Evolutionary conservation across 2,797 vertebrate genomes (phyloP).

Genomic region (Amniataba percoides): DNA sequence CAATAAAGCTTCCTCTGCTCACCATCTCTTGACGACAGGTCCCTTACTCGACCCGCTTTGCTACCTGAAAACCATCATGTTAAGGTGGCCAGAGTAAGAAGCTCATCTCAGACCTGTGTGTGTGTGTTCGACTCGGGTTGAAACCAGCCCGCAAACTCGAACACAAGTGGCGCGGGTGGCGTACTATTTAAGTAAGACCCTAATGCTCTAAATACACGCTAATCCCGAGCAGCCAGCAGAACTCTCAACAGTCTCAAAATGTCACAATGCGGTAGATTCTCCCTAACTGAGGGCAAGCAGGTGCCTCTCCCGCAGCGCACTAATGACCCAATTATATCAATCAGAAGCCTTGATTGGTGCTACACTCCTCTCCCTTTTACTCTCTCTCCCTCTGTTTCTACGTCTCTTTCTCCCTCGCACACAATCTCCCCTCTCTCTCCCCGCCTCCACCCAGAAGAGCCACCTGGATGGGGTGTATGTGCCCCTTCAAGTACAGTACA

Average conservation of each 20-base stretch:
- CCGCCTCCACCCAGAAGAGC: slow-evolving; percentile 47
- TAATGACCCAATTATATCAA: slow-evolving; percentile 89
- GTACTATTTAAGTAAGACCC: slow-evolving; percentile 72
- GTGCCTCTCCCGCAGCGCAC: slow-evolving; percentile 84
- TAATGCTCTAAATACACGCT: slow-evolving; percentile 75
- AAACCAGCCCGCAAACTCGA: slow-evolving; percentile 42
- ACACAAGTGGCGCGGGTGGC: slow-evolving; percentile 47
- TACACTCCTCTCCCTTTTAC: slow-evolving; percentile 73
- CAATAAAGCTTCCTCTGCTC: slow-evolving; percentile 3
- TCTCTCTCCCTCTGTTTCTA: slow-evolving; percentile 41
- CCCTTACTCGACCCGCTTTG: slow-evolving; percentile 20
- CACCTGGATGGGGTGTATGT: slow-evolving; percentile 78
- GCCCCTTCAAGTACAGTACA: slow-evolving; percentile 74
- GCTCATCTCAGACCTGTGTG: too few relatives aligned
- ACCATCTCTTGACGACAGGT: not conserved
- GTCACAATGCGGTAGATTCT: slow-evolving; percentile 83
- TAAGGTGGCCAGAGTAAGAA: too few relatives aligned
- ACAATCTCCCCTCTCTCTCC: slow-evolving; percentile 41
- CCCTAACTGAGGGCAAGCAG: slow-evolving; percentile 79
- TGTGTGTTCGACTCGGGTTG: too few relatives aligned
- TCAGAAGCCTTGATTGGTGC: slow-evolving; percentile 87
- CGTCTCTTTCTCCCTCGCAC: slow-evolving; percentile 56
- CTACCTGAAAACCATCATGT: not conserved
- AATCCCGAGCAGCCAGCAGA: slow-evolving; percentile 74
- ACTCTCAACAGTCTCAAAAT: slow-evolving; percentile 78